Evolutionary conservation across 1,140 invertebrate species (phyloP), one percentile per base, ranked within the genome.

Genomic region (Lasaia peninsularis): DNA sequence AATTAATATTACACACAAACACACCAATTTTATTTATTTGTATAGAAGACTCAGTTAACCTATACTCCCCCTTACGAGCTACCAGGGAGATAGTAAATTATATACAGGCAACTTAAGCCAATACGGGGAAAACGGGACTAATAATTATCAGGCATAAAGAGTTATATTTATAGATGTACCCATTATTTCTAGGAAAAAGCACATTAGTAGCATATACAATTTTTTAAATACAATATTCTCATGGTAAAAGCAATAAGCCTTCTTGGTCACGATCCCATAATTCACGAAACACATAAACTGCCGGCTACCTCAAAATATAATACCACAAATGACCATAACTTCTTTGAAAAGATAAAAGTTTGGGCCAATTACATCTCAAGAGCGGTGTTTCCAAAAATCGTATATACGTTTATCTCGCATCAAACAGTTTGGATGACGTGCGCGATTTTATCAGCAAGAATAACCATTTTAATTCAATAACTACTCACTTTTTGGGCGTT

Each of bases 381-480:
- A 67, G 75, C 79, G 77, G 79, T 63, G 71, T 81, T 84, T 84
- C 80, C 80, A 84, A 84, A 84, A 84, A 84, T 84, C 69, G 65
- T 67, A 75, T 76, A 73, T 67, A 73, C 61, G 40, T 58, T 63
- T 84, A 84, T 84, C 80, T 80, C 34, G 11, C 62, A 80, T 80
- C 77, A 71, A 70, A 73, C 64, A 58, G 62, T 67, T 69, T 71
- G 69, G 67, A 66, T 77, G 69, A 80, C 80, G 77, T 81, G 77
- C 65, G 58, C 52, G 75, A 75, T 84, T 56, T 54, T 75, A 78
- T 80, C 72, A 63, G 10, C 20, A 21, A 58, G 61, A 69, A 70
- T 69, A 62, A 73, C 74, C 65, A 73, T 58, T 56, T 56, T 49
- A 53, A 9, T 16, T 55, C 53, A 28, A 55, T 44, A 10, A 28